These are phyloP conservation scores for Drosophila sulfurigaster DNA, from an alignment of 1,140 invertebrate species.

Conservation along the genomic window DNA sequence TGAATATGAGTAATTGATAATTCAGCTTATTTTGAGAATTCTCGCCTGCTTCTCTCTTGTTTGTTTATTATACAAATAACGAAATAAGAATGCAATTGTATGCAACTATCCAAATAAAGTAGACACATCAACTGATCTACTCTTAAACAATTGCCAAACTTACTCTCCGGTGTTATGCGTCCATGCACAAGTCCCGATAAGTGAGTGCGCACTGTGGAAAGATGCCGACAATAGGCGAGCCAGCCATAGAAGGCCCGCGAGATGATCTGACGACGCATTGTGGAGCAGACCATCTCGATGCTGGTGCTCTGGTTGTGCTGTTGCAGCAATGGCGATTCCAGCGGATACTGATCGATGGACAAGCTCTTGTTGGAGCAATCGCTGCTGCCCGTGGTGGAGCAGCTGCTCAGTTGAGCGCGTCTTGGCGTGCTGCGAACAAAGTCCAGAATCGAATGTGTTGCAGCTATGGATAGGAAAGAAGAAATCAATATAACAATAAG, in stretches of 20 bases:
- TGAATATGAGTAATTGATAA: too few species aligned
- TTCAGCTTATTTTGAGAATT: too few species aligned
- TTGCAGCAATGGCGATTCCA: slow-evolving; percentile 77
- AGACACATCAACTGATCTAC: too few species aligned
- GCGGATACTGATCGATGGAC: slow-evolving; percentile 77
- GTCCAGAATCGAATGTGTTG: slow-evolving; percentile 80
- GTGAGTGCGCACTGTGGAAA: slow-evolving; percentile 96
- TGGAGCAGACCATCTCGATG: slow-evolving; percentile 93
- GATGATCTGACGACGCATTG: slow-evolving; percentile 97
- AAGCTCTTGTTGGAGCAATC: slow-evolving; percentile 84
- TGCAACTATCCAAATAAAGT: background rate
- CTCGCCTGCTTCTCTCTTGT: too few species aligned
- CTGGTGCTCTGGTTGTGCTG: slow-evolving; percentile 85
- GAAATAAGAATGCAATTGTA: too few species aligned
- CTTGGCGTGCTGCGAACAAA: slow-evolving; percentile 80
- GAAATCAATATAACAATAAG: background rate
- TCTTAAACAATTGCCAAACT: slow-evolving; percentile 19
- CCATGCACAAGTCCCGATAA: slow-evolving; percentile 94
- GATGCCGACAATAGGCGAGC: slow-evolving; percentile 96
- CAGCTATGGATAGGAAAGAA: slow-evolving; percentile 48
- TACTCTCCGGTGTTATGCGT: slow-evolving; percentile 88
- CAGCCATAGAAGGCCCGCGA: slow-evolving; percentile 98
- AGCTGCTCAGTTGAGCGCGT: slow-evolving; percentile 81
- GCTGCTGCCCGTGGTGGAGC: slow-evolving; percentile 84
- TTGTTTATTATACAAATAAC: too few species aligned